Base-by-base conservation (phyloP, 1,140 invertebrate genomes). In the Gryllus bimaculatus region DNA sequence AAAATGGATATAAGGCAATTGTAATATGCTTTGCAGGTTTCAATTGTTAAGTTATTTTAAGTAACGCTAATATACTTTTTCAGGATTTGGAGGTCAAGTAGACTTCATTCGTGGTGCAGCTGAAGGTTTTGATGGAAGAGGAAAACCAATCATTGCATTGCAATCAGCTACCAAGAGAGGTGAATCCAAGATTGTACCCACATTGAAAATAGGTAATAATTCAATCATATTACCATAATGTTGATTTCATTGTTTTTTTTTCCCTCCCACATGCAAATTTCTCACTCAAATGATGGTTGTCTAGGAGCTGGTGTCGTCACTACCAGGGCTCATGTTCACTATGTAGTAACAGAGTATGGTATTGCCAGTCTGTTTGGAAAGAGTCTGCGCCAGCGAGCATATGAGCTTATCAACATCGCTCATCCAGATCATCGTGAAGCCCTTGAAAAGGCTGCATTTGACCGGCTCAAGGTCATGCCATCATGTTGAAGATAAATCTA, bases 91-190 rank as follows among this genome's bases (percentile, higher is more conserved):
- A 49, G 96, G 96, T 3, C 96, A 98, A 85, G 92, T 98, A n/a
- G 97, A 99, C 87, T 99, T 98, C 83, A 94, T 98, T 80, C 90
- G 93, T 76, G 97, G 96, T n/a, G 93, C 96, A 8, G 95, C 95
- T 0, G 92, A 97, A 85, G 90, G 92, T n/a, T 87, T 92, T 6
- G 96, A 98, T 86, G 94, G 95, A 0, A 87, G 89, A 81, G 97
- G 97, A 26, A 97, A 97, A 84, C 95, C 97, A 8, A 98, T 99
- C 82, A 94, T 99, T 84, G 96, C 96, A 7, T 89, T 98, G 83
- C 92, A 94, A 39, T 97, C 96, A 0, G 87, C 88, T 26, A 98
- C 96, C 8, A 92, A 91, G 77, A 94, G 92, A 83, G 95, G 94
- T n/a, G 92, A 92, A 80, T 92, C 91, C 81, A 98, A 98, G 89